Base-by-base conservation (phyloP, 2,113 vertebrate species). In the Spea bombifrons region DNA sequence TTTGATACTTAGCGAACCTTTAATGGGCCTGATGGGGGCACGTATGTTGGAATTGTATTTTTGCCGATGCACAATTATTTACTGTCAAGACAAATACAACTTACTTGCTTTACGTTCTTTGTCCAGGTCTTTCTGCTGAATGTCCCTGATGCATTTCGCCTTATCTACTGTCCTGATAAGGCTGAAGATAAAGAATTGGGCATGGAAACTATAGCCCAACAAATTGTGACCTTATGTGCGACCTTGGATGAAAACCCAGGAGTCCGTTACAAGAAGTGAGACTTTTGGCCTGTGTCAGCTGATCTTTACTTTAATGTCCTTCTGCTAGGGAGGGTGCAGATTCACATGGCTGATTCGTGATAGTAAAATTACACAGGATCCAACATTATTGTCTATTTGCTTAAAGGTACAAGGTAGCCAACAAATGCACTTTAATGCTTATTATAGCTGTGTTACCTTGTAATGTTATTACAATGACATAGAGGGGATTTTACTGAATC, bases 241-340 rank as follows among this genome's bases (percentile, higher is more conserved):
- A 96, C 94, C 0, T 83, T 99, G 83, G 94, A 98, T 6, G 97
- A 99, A 86, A 95, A 98, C 82, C 97, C 97, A 10, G 97, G 96
- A 17, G 91, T 99, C 73, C 86, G 96, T 84, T 99, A 94, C 71
- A 97, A 91, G 88, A 96, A 91, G 96, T 98, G 87, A 49, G 82
- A 13, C 5, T 63, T 61, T 46, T 13, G 9, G 44, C 3, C 64
- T 13, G 10, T 46, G 15, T 8, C 13, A 12, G 6, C 12, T 67
- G 44, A 15, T 67, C 3, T n/a, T 4, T 67, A 13, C 13, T 15
- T 63, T 13, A 63, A 63, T 30, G 30, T 30, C 30, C 59, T 16
- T 16, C 2, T 63, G 15, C 30, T 30, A 30, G 30, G 30, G 30
- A 30, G 30, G 2, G 30, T 30, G 30, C 30, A 30, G 30, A 30